Conservation (phyloP, 2,113 vertebrate genomes). For the Psittacula cyanocephala region DNA sequence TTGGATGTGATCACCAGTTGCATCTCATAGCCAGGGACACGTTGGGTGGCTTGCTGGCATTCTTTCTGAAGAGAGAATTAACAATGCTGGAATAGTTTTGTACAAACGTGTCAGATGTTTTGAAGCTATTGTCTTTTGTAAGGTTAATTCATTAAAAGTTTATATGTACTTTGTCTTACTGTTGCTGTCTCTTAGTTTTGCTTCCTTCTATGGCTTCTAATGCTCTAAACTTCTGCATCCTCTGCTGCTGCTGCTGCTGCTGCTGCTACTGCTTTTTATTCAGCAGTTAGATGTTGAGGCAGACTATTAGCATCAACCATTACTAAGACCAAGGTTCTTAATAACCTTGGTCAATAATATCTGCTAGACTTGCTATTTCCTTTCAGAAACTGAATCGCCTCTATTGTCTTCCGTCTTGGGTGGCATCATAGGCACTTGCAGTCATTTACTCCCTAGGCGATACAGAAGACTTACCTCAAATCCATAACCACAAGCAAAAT, state of each 20-base stretch:
- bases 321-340: background rate
- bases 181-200: slow-evolving; percentile 51
- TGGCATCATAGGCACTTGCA: background rate
- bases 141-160: slow-evolving; percentile 92
- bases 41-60: slow-evolving; percentile 48
- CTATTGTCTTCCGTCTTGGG: background rate
- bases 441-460: background rate
- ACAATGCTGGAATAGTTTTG: slow-evolving; percentile 84
- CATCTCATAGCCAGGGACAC: slow-evolving; percentile 70
- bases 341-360: background rate
- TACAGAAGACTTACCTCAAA: background rate
- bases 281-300: background rate
- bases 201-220: slow-evolving; percentile 27
- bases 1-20: slow-evolving; percentile 76
- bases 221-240: background rate
- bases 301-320: background rate
- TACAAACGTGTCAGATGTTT: slow-evolving; percentile 92
- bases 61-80: slow-evolving; percentile 69
- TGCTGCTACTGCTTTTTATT: background rate
- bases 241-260: background rate
- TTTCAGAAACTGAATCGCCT: background rate
- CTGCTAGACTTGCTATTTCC: background rate
- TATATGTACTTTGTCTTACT: slow-evolving; percentile 87
- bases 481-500: background rate
- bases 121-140: slow-evolving; percentile 89